Base-by-base conservation (phyloP, 2,888 invertebrate species). In the Harpalus rubripes region DNA sequence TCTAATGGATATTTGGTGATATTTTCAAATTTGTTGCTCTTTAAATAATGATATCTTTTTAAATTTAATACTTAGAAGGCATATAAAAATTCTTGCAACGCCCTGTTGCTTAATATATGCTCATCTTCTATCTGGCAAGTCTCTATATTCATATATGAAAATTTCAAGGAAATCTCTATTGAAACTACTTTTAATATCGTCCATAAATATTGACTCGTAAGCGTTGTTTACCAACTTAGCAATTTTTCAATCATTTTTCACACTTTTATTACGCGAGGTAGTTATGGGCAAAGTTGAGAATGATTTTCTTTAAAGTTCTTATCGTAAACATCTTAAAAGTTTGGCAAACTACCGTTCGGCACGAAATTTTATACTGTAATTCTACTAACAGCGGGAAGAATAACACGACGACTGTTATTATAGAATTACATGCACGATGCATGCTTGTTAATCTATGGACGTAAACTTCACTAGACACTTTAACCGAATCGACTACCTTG, bases 241-340 rank as follows among this genome's bases (percentile, higher is more conserved):
- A 63, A 63, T 63, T 63, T 63, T 63, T 63, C 63, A 63, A 63
- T 63, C 22, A 63, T 63, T 63, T 63, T 63, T 26, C 63, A 22
- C 63, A 63, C 63, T 63, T 63, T 63, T 63, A 63, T 63, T 63
- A 63, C 63, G 18, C 22, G 22, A 63, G 7, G 22, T 22, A 63
- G 63, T 63, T 63, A 63, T 63, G 63, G 22, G 63, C 22, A 26
- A 63, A 63, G 63, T 63, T 63, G 63, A 22, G 63, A 63, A 22
- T 63, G 26, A 63, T 63, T 63, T 63, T 63, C 63, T 63, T 63
- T 63, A 63, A 63, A 63, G 63, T 63, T 63, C 8, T 63, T 63
- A 63, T 63, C 63, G 63, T 63, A 63, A 63, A 63, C 63, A 63
- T 63, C 63, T 63, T 63, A 63, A 26, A 63, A 63, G 63, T 63